Conservation (phyloP, 2,888 invertebrate genomes). For the Pyrocoelia pectoralis region DNA sequence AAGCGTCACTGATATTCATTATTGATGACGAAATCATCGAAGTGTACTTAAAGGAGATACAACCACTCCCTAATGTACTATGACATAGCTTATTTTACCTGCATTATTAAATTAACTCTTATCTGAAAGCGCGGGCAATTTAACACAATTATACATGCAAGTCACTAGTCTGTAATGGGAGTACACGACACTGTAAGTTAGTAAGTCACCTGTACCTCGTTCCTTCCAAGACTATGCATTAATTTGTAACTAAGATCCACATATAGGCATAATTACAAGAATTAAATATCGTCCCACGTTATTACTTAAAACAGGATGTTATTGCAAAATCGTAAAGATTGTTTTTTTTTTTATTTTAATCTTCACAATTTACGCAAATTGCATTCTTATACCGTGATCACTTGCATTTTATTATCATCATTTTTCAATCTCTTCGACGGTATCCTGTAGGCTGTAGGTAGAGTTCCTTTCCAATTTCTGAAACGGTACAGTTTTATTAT, state of each 20-base stretch:
- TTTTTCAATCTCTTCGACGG: too few species aligned
- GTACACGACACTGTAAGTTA: conserved; percentile 31
- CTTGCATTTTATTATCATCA: too few species aligned
- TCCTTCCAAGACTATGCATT: conserved; percentile 26
- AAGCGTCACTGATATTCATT: conserved; percentile 38
- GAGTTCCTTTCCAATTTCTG: too few species aligned
- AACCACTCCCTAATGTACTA: conserved; percentile 43
- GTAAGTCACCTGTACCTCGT: conserved; percentile 36
- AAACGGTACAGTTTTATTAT: too few species aligned
- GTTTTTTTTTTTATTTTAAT: too few species aligned
- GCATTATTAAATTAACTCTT: conserved; percentile 52
- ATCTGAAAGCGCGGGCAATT: conserved; percentile 51
- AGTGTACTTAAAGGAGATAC: conserved; percentile 44
- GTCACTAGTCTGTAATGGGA: conserved; percentile 46
- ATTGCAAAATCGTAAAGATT: too few species aligned
- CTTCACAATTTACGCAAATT: too few species aligned
- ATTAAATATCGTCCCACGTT: conserved; percentile 4
- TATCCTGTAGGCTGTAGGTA: too few species aligned
- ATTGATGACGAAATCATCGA: conserved; percentile 44
- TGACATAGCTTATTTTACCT: conserved; percentile 47
- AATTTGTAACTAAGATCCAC: conserved; percentile 29
- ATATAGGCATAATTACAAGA: conserved; percentile 19
- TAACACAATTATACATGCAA: conserved; percentile 54
- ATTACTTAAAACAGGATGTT: too few species aligned
- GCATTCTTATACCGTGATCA: too few species aligned